These are phyloP conservation scores for Sylvia borin DNA, from an alignment of 2,797 vertebrate genomes.

Conservation along the genomic window DNA sequence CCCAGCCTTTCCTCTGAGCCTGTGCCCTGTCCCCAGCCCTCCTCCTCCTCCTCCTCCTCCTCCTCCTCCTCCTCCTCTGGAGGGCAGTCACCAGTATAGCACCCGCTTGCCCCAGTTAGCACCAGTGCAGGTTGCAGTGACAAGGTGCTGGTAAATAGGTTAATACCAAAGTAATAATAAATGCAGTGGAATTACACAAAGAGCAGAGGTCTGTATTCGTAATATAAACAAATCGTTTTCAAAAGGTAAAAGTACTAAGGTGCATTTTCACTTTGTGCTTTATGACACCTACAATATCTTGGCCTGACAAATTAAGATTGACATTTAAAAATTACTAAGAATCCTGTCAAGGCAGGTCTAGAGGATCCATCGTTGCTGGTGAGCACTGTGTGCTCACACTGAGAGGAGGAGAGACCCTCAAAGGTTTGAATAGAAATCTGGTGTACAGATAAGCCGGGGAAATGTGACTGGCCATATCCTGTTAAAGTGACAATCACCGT, in stretches of 20 bases:
- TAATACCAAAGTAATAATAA: background rate
- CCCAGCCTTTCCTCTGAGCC: background rate
- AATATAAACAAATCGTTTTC: background rate
- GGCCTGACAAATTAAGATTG: conserved; percentile 36
- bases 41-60: background rate
- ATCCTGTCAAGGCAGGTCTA: background rate
- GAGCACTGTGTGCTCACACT: background rate
- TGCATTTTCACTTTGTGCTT: background rate
- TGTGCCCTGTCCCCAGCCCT: background rate
- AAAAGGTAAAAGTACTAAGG: background rate
- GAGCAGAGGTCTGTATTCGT: background rate
- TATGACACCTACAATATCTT: background rate
- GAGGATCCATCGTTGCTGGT: conserved; percentile 2
- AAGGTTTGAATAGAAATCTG: conserved; percentile 22
- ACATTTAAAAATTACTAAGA: conserved; percentile 37
- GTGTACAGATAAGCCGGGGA: background rate
- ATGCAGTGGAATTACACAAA: background rate
- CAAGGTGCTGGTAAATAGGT: background rate
- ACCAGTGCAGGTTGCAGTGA: background rate
- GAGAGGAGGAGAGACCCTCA: background rate
- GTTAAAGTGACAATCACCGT: conserved; percentile 1
- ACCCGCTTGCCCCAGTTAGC: rapidly evolving
- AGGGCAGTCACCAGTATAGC: background rate
- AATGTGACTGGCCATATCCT: background rate
- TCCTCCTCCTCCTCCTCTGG: background rate